Evolutionary conservation across 2,888 invertebrate species (phyloP).

Genomic region (Gymnoscelis rufifasciata): DNA sequence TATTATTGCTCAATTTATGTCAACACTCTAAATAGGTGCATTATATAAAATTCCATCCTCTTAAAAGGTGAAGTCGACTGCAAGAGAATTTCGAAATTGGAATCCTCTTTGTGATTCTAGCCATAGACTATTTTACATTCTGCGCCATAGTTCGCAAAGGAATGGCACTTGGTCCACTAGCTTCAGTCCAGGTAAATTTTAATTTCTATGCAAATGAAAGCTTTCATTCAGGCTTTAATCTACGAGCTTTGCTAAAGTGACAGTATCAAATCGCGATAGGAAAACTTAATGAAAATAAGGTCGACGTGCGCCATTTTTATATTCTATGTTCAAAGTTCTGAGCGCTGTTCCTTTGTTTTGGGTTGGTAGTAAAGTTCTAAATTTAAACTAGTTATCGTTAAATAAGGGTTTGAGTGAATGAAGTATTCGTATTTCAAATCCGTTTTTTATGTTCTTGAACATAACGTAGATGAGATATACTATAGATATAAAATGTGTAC

Average conservation of each 20-base stretch:
- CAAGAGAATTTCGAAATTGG: constrained; percentile 41
- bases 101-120: constrained; percentile 48
- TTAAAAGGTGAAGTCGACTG: constrained; percentile 17
- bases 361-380: not conserved
- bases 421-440: too few species aligned
- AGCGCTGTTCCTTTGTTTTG: constrained; percentile 2
- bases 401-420: too few species aligned
- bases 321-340: constrained; percentile 14
- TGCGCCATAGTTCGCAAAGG: constrained; percentile 52
- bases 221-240: constrained; percentile 70
- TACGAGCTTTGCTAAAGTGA: constrained; percentile 63
- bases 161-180: constrained; percentile 65
- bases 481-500: too few species aligned
- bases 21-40: too few species aligned
- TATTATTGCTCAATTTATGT: too few species aligned
- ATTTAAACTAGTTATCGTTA: not conserved
- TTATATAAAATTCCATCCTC: not conserved
- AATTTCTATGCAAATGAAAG: constrained; percentile 78
- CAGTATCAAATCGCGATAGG: constrained; percentile 60
- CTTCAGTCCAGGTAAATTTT: constrained; percentile 73
- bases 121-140: constrained; percentile 5
- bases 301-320: constrained; percentile 28
- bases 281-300: constrained; percentile 73
- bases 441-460: too few species aligned
- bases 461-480: too few species aligned